Evolutionary conservation across 2,888 invertebrate species (phyloP).

Genomic region (Phlogophora meticulosa): DNA sequence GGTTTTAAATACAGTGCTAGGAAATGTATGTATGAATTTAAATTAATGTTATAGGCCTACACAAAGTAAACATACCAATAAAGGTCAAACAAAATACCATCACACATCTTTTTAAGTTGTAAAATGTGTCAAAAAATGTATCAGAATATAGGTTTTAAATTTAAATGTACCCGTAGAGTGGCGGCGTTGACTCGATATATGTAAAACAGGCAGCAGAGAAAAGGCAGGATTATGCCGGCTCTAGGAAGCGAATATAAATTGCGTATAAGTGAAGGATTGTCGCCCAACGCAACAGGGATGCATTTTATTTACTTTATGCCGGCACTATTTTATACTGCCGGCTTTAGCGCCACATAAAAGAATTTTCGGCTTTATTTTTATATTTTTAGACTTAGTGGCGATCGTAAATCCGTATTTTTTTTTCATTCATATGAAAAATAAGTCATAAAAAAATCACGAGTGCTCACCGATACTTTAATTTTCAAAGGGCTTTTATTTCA

Average conservation of each 20-base stretch:
- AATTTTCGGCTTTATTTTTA: constrained; percentile 52
- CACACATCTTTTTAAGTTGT: constrained; percentile 17
- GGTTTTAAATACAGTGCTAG: not conserved
- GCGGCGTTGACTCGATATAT: constrained; percentile 74
- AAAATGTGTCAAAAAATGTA: constrained; percentile 63
- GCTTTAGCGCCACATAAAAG: constrained; percentile 46
- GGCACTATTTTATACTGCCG: constrained; percentile 59
- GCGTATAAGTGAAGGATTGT: constrained; percentile 84
- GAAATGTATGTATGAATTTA: not conserved
- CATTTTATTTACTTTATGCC: constrained; percentile 70
- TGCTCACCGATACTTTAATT: not conserved
- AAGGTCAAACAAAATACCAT: constrained; percentile 15
- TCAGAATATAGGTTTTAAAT: constrained; percentile 73
- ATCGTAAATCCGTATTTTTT: constrained; percentile 13
- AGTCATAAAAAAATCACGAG: not conserved
- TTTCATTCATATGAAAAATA: constrained; percentile 12
- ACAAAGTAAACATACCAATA: not conserved
- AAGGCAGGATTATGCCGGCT: constrained; percentile 76
- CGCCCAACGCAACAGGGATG: constrained; percentile 70
- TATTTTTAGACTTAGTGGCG: constrained; percentile 35
- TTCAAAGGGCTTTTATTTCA: not conserved
- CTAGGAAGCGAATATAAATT: constrained; percentile 87
- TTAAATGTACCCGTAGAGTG: constrained; percentile 72
- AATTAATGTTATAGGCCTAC: not conserved
- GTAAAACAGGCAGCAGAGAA: constrained; percentile 72